Evolutionary conservation across 1,140 invertebrate species (phyloP).

Genomic region (Drosophila truncata): DNA sequence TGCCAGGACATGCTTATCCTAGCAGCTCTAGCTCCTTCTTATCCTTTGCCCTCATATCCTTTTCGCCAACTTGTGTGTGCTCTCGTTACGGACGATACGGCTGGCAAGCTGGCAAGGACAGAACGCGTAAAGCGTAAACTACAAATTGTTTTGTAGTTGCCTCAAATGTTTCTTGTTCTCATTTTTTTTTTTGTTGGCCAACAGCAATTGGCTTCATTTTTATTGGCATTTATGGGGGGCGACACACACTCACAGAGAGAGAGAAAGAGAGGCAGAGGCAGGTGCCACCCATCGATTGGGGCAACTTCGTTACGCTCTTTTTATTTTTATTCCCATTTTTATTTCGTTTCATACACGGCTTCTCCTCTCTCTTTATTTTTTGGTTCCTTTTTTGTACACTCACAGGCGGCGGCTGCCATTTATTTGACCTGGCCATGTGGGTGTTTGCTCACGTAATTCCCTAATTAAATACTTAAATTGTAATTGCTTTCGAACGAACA

Average conservation of each 20-base stretch:
- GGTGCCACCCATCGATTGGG: slow-evolving; percentile 53
- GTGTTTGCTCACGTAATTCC: slow-evolving; percentile 82
- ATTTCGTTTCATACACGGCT: slow-evolving; percentile 39
- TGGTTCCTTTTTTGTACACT: slow-evolving; percentile 6
- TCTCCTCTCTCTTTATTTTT: slow-evolving; percentile 31
- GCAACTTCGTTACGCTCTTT: slow-evolving; percentile 67
- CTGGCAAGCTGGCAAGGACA: slow-evolving; percentile 27
- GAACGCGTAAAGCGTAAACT: slow-evolving; percentile 74
- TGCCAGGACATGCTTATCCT: slow-evolving; percentile 48
- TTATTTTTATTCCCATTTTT: slow-evolving; percentile 67
- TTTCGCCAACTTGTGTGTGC: slow-evolving; percentile 11
- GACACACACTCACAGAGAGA: background rate
- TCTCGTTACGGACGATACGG: slow-evolving; percentile 29
- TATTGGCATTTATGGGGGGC: slow-evolving; percentile 63
- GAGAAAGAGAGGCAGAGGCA: background rate
- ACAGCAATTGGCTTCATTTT: slow-evolving; percentile 79
- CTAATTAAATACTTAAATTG: slow-evolving; percentile 84
- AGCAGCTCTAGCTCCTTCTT: background rate
- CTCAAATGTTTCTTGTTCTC: slow-evolving; percentile 39
- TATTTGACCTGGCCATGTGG: slow-evolving; percentile 51
- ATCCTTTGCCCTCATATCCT: slow-evolving; percentile 6
- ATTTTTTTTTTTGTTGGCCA: slow-evolving; percentile 40
- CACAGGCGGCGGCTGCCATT: slow-evolving; percentile 8
- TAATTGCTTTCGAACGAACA: slow-evolving; percentile 80
- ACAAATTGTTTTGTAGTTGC: slow-evolving; percentile 76